These are phyloP conservation scores for Urosaurus nigricauda DNA, from an alignment of 2,797 vertebrate species.

Conservation along the genomic window DNA sequence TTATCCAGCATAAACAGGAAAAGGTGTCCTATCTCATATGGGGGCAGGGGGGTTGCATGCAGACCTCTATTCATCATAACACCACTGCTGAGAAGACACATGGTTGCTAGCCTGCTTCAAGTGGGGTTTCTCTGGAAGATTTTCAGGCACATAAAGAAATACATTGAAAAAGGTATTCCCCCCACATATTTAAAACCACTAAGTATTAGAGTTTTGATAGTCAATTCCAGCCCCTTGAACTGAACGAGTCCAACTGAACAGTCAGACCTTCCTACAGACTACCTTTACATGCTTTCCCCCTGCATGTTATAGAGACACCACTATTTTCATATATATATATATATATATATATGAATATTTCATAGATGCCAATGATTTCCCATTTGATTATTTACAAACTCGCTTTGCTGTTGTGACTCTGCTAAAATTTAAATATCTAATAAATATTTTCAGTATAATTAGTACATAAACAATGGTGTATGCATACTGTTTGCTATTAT, in stretches of 20 bases:
- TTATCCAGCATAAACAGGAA: too few species aligned
- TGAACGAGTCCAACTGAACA: not conserved
- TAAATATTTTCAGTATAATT: slow-evolving; percentile 43
- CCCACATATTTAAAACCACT: too few species aligned
- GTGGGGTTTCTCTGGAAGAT: not conserved
- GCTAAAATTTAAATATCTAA: slow-evolving; percentile 31
- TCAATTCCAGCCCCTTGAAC: not conserved
- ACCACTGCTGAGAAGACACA: not conserved
- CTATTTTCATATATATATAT: too few species aligned
- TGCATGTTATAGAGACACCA: not conserved
- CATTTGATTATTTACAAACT: slow-evolving; percentile 26
- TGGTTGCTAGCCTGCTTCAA: too few species aligned
- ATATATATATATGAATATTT: too few species aligned
- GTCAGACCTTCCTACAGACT: not conserved
- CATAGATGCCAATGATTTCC: slow-evolving; percentile 38
- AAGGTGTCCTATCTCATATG: too few species aligned
- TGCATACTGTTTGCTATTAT: not conserved
- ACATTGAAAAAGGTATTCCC: not conserved
- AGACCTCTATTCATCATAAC: not conserved
- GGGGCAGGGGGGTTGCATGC: too few species aligned
- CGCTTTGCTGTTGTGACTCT: not conserved
- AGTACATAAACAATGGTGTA: not conserved
- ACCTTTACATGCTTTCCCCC: not conserved
- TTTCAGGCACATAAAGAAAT: not conserved
- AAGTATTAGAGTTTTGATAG: not conserved